Conservation (phyloP, 2,888 invertebrate species). For the Nipponacmea schrenckii region DNA sequence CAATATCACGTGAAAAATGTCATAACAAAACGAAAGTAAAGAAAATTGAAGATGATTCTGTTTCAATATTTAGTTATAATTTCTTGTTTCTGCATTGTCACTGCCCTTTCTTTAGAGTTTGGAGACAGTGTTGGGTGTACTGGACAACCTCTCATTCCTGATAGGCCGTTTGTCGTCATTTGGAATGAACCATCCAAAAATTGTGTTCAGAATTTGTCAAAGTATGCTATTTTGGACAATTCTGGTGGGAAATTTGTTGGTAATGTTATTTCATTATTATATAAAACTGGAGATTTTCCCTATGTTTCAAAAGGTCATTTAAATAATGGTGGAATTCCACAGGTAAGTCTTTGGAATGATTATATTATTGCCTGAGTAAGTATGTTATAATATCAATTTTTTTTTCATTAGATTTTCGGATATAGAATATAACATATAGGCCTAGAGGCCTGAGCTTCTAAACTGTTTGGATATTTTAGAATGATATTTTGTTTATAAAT, state of each 20-base stretch:
- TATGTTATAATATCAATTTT: too few species aligned
- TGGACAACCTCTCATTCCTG: constrained; percentile 24
- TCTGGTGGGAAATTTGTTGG: constrained; percentile 42
- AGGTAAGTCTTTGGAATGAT: constrained; percentile 34
- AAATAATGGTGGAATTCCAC: constrained; percentile 40
- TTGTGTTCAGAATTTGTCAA: constrained; percentile 41
- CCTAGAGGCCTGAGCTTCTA: too few species aligned
- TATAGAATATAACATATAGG: too few species aligned
- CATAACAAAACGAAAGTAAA: too few species aligned
- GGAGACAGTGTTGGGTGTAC: constrained; percentile 21
- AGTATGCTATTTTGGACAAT: constrained; percentile 52
- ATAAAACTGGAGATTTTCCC: constrained; percentile 38
- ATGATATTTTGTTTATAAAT: too few species aligned
- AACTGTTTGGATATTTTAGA: too few species aligned
- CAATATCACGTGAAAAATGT: too few species aligned
- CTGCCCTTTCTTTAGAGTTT: neutral
- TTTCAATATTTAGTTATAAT: too few species aligned
- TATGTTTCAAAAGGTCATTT: neutral
- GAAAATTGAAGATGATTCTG: too few species aligned
- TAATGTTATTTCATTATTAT: constrained; percentile 47
- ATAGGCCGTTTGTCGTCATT: constrained; percentile 40
- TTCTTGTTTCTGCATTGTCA: too few species aligned
- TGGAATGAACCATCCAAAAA: constrained; percentile 49
- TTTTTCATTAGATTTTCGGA: too few species aligned
- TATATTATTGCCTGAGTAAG: too few species aligned